Percentiles rank a stretch among this genome's conserved stretches.
Conservation (phyloP, 1,140 invertebrate genomes). For the Euborellia annulipes region DNA sequence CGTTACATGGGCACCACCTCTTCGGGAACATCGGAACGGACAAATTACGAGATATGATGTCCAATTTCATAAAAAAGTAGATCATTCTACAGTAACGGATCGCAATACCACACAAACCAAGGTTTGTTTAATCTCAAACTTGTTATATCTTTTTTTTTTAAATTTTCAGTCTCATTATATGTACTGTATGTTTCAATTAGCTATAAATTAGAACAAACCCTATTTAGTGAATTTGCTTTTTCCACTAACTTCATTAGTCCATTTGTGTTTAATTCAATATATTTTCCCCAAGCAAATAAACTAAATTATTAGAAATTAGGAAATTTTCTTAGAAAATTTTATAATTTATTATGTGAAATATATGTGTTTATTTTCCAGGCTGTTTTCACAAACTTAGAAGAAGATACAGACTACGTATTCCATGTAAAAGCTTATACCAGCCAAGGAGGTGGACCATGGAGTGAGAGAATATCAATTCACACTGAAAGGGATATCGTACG, state of each 20-base stretch:
- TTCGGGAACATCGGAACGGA: constrained; percentile 76
- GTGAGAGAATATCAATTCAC: constrained; percentile 62
- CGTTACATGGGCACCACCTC: constrained; percentile 82
- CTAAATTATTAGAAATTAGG: no score
- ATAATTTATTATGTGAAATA: not conserved
- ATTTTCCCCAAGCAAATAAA: no score
- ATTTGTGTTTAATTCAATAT: no score
- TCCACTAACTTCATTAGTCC: no score
- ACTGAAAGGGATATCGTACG: constrained; percentile 80
- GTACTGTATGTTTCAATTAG: no score
- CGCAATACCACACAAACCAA: constrained; percentile 65
- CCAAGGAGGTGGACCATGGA: constrained; percentile 77
- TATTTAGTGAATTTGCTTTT: constrained; percentile 31
- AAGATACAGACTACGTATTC: constrained; percentile 91
- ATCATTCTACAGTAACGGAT: constrained; percentile 62
- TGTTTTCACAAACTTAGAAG: constrained; percentile 84
- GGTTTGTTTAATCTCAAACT: constrained; percentile 10
- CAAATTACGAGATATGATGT: constrained; percentile 86
- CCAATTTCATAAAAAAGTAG: constrained; percentile 78
- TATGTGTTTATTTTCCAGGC: constrained; percentile 35
- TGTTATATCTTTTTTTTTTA: no score
- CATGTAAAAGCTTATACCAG: constrained; percentile 82
- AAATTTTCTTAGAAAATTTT: no score
- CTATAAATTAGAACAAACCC: no score
- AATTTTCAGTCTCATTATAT: no score